Base-by-base conservation (phyloP, 2,113 vertebrate genomes). In the Odocoileus virginianus region DNA sequence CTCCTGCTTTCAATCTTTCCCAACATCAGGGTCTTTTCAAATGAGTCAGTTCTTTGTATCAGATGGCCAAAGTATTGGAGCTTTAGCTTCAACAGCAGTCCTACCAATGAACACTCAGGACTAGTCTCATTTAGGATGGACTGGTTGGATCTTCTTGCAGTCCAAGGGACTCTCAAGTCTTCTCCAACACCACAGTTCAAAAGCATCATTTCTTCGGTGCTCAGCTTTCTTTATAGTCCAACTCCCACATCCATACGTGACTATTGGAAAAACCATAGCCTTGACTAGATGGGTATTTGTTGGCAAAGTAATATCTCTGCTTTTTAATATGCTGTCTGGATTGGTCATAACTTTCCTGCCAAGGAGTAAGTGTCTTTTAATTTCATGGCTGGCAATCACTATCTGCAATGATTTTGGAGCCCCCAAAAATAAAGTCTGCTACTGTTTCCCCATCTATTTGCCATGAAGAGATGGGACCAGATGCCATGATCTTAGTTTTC, bases 1-100 rank as follows among this genome's bases (percentile, higher is more conserved):
- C 17, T 21, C 2, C 10, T 0, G 0, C 19, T 5, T 21, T 71
- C 67, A 40, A 12, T 71, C n/a, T 71, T 71, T 36, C 17, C 4
- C n/a, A 71, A n/a, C 67, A 71, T 36, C 67, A 71, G n/a, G 67
- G n/a, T 71, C 67, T 36, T 71, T 71, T 12, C n/a, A 36, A 23
- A 1, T 23, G 52, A 54, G 67, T 71, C n/a, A 71, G 67, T 40
- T 23, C 10, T 36, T 71, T 19, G 12, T n/a, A 71, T 71, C n/a
- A 71, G 67, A 19, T 36, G n/a, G 19, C 19, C n/a, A 23, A 23
- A 12, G 5, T 71, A 71, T 12, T 71, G 19, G 67, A 10, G n/a
- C 12, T 71, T 71, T 71, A 71, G 64, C n/a, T 71, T 36, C n/a
- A 71, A 71, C n/a, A 71, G 36, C 36, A 36, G n/a, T 23, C 64